A percentile compares a stretch with the other conserved stretches of the same genome.
Evolutionary conservation across 2,888 invertebrate species (phyloP).

Genomic region (Zonitis immaculata): DNA sequence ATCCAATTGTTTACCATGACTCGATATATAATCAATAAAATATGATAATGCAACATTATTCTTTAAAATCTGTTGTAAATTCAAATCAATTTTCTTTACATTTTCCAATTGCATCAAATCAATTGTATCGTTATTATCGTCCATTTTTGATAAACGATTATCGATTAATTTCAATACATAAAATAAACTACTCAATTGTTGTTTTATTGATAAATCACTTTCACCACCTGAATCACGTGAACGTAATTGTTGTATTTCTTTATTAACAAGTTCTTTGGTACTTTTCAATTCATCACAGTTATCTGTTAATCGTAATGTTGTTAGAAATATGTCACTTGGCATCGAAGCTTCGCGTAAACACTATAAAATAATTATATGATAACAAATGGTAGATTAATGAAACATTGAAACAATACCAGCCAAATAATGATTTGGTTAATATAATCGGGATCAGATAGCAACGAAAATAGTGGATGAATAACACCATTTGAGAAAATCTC

Average conservation of each 20-base stretch:
- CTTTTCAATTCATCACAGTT: conserved; percentile 79
- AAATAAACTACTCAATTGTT: conserved; percentile 77
- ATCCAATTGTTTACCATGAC: conserved; percentile 65
- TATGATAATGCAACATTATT: conserved; percentile 72
- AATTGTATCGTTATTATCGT: conserved; percentile 25
- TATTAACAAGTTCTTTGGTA: conserved; percentile 70
- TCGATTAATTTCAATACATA: conserved; percentile 77
- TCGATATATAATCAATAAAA: conserved; percentile 72
- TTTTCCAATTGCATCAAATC: conserved; percentile 39
- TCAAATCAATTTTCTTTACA: conserved; percentile 52
- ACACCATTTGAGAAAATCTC: conserved; percentile 52
- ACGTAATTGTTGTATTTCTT: conserved; percentile 75
- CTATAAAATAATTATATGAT: conserved; percentile 55
- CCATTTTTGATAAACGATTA: conserved; percentile 43
- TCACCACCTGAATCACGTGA: conserved; percentile 84
- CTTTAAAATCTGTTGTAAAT: conserved; percentile 67
- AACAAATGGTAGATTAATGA: too few species aligned
- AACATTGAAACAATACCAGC: too few species aligned
- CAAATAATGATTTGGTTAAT: conserved; percentile 85
- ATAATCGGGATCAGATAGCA: conserved; percentile 84
- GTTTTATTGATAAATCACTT: conserved; percentile 76
- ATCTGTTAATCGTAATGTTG: conserved; percentile 73
- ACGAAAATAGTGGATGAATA: conserved; percentile 58
- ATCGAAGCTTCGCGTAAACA: conserved; percentile 70
- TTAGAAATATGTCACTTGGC: conserved; percentile 80